A percentile compares a stretch with the other conserved stretches of the same genome.
These are phyloP conservation scores for Elephas maximus DNA, from an alignment of 2,113 vertebrate species.

Conservation along the genomic window DNA sequence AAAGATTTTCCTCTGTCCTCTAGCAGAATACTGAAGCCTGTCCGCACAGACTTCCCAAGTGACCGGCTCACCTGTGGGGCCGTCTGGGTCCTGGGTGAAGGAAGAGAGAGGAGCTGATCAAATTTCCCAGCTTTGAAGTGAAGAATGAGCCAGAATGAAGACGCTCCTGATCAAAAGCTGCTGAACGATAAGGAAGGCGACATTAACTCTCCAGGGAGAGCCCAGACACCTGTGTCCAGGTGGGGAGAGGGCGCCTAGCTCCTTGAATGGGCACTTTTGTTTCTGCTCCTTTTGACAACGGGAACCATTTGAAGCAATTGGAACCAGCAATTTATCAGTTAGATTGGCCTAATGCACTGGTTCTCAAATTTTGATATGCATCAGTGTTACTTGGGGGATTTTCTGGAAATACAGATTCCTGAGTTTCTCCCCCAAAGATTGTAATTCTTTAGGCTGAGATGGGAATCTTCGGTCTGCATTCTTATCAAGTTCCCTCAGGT, in stretches of 20 bases:
- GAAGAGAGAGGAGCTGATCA: constrained; percentile 49
- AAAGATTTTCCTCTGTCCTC: constrained; percentile 6
- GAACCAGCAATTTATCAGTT: constrained; percentile 36
- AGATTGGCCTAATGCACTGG: background rate
- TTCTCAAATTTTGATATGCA: constrained; percentile 12
- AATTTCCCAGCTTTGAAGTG: constrained; percentile 71
- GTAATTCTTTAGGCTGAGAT: background rate
- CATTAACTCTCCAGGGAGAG: constrained; percentile 53
- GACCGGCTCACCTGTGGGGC: constrained; percentile 44
- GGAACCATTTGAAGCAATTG: constrained; percentile 69
- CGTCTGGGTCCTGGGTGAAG: constrained; percentile 25
- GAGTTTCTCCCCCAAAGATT: background rate
- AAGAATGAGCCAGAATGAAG: constrained; percentile 70
- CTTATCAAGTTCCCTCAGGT: background rate
- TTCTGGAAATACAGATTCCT: constrained; percentile 56
- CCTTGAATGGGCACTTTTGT: constrained; percentile 70
- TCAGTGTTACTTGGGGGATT: constrained; percentile 3
- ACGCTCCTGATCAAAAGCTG: constrained; percentile 84
- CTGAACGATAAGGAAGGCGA: constrained; percentile 76
- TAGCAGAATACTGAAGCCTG: constrained; percentile 31
- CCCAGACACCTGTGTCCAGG: constrained; percentile 70
- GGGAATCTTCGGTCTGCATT: background rate
- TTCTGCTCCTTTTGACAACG: constrained; percentile 52
- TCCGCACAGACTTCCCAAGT: constrained; percentile 58
- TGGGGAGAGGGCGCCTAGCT: constrained; percentile 47